Evolutionary conservation across 2,113 vertebrate species (phyloP).

Genomic region (Dryoscopus gambensis): DNA sequence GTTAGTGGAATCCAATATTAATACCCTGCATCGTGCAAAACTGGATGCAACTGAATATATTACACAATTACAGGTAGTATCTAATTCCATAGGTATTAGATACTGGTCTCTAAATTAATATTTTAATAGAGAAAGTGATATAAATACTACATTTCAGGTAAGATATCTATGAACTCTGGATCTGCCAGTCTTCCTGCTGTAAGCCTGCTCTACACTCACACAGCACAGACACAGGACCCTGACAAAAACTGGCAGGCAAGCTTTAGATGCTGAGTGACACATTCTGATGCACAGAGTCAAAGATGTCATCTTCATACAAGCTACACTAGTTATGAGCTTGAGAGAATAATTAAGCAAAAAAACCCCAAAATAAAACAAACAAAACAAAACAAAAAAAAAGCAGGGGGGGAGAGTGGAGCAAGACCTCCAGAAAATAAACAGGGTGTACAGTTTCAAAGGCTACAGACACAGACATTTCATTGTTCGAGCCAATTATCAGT

Average conservation of each 20-base stretch:
- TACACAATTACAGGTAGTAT: constrained; percentile 69
- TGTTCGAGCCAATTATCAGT: constrained; percentile 99
- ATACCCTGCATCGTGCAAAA: constrained; percentile 66
- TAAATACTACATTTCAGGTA: constrained; percentile 65
- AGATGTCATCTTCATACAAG: constrained; percentile 78
- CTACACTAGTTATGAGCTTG: constrained; percentile 69
- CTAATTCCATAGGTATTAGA: constrained; percentile 74
- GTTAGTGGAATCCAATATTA: constrained; percentile 77
- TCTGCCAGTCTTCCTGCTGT: constrained; percentile 47
- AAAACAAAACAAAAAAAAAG: neutral
- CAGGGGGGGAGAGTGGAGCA: constrained; percentile 28
- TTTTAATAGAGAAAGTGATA: constrained; percentile 70
- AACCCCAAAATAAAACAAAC: neutral
- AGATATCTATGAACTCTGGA: constrained; percentile 32
- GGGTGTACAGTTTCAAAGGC: constrained; percentile 96
- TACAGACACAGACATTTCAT: constrained; percentile 97
- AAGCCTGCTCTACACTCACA: neutral
- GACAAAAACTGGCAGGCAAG: constrained; percentile 67
- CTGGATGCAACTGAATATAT: constrained; percentile 70
- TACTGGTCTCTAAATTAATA: constrained; percentile 67
- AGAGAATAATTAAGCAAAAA: constrained; percentile 51
- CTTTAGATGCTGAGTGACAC: constrained; percentile 78
- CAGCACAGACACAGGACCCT: constrained; percentile 53
- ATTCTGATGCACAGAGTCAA: constrained; percentile 76
- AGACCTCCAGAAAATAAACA: constrained; percentile 89